Percentiles rank a stretch among this genome's conserved stretches.
Conservation (phyloP, 2,797 vertebrate species). For the Ctenopoma kingsleyae region DNA sequence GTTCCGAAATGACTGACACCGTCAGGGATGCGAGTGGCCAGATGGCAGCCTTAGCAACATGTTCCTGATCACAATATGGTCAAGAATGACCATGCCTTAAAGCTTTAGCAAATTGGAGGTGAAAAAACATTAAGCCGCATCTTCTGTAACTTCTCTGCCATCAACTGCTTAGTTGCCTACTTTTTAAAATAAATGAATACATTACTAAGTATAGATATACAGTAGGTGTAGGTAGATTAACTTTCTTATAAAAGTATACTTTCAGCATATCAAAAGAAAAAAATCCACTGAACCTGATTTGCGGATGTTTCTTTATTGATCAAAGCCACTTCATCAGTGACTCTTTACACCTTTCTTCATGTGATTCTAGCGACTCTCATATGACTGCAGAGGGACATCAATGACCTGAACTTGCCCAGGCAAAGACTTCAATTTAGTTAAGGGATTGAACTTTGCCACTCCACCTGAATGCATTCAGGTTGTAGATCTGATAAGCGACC, state of each 20-base stretch:
- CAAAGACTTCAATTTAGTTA: conserved; percentile 29
- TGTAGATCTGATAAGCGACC: conserved; percentile 50
- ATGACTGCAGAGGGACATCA: conserved; percentile 22
- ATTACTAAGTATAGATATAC: too few species aligned
- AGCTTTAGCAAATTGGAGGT: neutral
- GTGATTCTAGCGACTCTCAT: conserved; percentile 13
- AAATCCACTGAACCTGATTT: neutral
- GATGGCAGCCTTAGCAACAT: conserved; percentile 5
- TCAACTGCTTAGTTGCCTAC: neutral
- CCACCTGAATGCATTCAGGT: conserved; percentile 33
- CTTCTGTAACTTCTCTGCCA: neutral
- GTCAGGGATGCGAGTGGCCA: conserved; percentile 1
- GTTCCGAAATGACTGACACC: conserved; percentile 3
- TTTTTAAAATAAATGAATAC: neutral
- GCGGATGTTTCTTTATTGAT: neutral
- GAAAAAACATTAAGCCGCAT: neutral
- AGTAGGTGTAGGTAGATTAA: too few species aligned
- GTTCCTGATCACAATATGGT: neutral
- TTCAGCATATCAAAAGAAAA: neutral
- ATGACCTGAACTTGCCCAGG: conserved; percentile 16
- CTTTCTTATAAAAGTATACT: neutral
- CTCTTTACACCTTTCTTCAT: conserved; percentile 4
- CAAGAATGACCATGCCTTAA: neutral
- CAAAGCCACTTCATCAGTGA: neutral
- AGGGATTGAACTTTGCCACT: conserved; percentile 28